phyloP scores from a whole-genome alignment of 2,797 vertebrate species.

The Scarus forsteni region DNA sequence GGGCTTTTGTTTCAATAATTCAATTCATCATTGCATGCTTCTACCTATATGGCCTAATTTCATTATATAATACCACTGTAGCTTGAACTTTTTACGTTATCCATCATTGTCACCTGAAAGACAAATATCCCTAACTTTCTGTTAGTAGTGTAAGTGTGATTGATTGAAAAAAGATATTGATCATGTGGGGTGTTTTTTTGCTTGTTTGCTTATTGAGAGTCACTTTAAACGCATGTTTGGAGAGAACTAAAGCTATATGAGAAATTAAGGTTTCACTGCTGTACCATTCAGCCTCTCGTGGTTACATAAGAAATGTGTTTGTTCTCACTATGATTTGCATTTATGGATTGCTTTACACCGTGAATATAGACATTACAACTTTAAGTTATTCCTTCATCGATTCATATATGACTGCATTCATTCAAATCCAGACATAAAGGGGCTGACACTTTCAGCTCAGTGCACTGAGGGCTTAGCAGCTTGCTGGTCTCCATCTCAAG shows the following conservation, averaged over 20 bases:
- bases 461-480: constrained; percentile 1
- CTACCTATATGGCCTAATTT: too few relatives aligned
- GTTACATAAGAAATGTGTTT: not conserved
- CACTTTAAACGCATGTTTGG: not conserved
- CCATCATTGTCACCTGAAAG: too few relatives aligned
- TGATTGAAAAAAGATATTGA: too few relatives aligned
- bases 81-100: too few relatives aligned
- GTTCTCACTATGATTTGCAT: not conserved
- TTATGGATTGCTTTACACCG: not conserved
- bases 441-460: not conserved
- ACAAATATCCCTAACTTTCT: too few relatives aligned
- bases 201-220: too few relatives aligned
- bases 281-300: not conserved
- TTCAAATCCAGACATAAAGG: constrained; percentile 22
- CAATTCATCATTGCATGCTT: too few relatives aligned
- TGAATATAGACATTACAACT: constrained; percentile 4
- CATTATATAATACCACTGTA: too few relatives aligned
- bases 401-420: constrained; percentile 2
- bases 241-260: not conserved
- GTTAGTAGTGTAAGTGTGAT: too few relatives aligned
- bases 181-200: too few relatives aligned
- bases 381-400: constrained; percentile 5
- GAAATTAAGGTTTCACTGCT: not conserved
- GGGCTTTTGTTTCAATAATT: too few relatives aligned
- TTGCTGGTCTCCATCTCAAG: constrained; percentile 13